A percentile compares a stretch with the other conserved stretches of the same genome.
Evolutionary conservation across 1,140 invertebrate species (phyloP).

Genomic region (Dreissena polymorpha): DNA sequence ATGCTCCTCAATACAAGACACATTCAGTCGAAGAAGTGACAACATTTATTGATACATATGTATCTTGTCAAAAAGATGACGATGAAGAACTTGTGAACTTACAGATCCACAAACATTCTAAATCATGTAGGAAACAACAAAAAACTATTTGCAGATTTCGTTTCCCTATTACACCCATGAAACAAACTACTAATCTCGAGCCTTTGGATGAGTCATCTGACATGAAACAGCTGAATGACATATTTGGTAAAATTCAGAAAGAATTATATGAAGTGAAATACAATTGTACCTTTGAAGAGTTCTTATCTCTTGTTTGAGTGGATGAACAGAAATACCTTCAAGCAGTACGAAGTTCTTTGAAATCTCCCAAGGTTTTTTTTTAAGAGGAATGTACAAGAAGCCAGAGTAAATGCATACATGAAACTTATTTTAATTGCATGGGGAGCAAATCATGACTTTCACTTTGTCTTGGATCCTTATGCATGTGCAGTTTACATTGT

Average conservation of each 20-base stretch:
- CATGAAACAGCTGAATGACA: constrained; percentile 19
- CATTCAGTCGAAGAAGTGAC: constrained; percentile 20
- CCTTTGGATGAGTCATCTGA: constrained; percentile 35
- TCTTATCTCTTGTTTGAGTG: constrained; percentile 50
- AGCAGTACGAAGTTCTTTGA: constrained; percentile 55
- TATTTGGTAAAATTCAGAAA: constrained; percentile 31
- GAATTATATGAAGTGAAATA: constrained; percentile 16
- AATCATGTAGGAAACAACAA: constrained; percentile 34
- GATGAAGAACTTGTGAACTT: constrained; percentile 7
- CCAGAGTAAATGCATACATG: constrained; percentile 57
- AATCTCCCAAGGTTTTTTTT: constrained; percentile 47
- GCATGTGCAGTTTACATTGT: constrained; percentile 53
- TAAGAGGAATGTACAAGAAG: constrained; percentile 50
- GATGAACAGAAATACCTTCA: constrained; percentile 53
- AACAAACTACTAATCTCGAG: constrained; percentile 54
- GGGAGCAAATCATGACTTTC: constrained; percentile 58
- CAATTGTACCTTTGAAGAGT: constrained; percentile 40
- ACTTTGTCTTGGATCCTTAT: constrained; percentile 57
- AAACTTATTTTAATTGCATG: constrained; percentile 40
- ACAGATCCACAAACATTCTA: constrained; percentile 46
- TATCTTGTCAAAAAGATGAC: constrained; percentile 42
- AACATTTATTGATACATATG: constrained; percentile 45
- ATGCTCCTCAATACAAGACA: constrained; percentile 38
- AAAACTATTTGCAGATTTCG: constrained; percentile 54
- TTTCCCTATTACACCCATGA: constrained; percentile 59